phyloP scores from a whole-genome alignment of 2,797 vertebrate species.

The Alosa sapidissima region DNA sequence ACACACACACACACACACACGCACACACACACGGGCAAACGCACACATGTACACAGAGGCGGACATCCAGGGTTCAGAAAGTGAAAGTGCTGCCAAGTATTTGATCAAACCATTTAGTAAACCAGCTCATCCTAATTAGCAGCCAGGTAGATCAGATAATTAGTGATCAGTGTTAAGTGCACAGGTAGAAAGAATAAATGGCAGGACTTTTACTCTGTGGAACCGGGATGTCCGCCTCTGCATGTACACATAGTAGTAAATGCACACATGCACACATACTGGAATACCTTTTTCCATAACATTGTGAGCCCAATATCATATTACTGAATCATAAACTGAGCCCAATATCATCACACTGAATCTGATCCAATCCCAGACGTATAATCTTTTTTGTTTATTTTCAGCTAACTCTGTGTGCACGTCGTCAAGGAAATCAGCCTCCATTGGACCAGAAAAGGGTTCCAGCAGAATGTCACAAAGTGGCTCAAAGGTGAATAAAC shows the following conservation, averaged over 20 bases:
- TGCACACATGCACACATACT: conserved; percentile 35
- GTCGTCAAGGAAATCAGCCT: conserved; percentile 73
- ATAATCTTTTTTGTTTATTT: conserved; percentile 26
- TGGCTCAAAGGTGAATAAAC: conserved; percentile 69
- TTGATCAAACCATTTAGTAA: no score
- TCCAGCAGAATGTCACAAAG: conserved; percentile 69
- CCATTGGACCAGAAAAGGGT: conserved; percentile 74
- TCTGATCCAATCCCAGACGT: not conserved
- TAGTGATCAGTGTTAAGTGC: conserved; percentile 1
- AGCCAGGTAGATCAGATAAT: no score
- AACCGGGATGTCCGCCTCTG: no score
- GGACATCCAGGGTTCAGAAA: no score
- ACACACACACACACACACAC: conserved; percentile 15
- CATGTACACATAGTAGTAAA: conserved; percentile 34
- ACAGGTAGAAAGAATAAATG: no score
- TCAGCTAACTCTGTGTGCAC: conserved; percentile 85
- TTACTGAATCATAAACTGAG: no score
- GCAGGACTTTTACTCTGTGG: no score
- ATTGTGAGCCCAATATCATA: not conserved
- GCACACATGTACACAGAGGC: conserved; percentile 25
- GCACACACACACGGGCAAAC: conserved; percentile 22
- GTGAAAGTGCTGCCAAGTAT: no score
- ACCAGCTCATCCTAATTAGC: no score
- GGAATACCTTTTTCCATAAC: no score
- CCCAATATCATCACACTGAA: no score